Conservation (phyloP, 2,888 invertebrate genomes). For the Pyrrhosoma nymphula region DNA sequence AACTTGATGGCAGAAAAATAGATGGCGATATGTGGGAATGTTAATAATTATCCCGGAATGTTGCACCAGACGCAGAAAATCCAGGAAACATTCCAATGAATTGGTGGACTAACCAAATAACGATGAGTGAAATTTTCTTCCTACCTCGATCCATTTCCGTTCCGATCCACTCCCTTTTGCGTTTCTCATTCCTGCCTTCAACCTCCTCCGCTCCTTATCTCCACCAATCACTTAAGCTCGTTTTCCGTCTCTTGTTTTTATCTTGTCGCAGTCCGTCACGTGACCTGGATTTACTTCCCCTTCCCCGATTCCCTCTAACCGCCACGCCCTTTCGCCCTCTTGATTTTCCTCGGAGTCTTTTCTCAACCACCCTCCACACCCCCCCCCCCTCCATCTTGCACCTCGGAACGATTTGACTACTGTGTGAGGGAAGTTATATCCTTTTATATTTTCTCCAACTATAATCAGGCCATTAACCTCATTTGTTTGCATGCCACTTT, state of each 20-base stretch:
- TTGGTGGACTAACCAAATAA: no score
- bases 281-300: not conserved
- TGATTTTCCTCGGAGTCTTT: not conserved
- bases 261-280: not conserved
- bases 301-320: not conserved
- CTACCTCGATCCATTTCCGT: not conserved
- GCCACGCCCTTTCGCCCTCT: not conserved
- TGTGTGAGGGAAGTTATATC: not conserved
- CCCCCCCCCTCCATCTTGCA: not conserved
- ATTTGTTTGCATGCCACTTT: not conserved
- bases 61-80: no score
- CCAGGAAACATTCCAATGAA: no score
- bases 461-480: slow-evolving; percentile 3
- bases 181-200: not conserved
- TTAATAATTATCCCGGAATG: no score
- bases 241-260: not conserved
- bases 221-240: not conserved
- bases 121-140: no score
- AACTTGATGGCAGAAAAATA: no score
- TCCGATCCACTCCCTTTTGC: not conserved
- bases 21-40: no score
- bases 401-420: not conserved
- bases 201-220: not conserved
- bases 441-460: not conserved
- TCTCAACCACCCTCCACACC: no score